Evolutionary conservation across 2,888 invertebrate species (phyloP), one percentile per base, ranked within the genome.

Genomic region (Chelonus formosanus): DNA sequence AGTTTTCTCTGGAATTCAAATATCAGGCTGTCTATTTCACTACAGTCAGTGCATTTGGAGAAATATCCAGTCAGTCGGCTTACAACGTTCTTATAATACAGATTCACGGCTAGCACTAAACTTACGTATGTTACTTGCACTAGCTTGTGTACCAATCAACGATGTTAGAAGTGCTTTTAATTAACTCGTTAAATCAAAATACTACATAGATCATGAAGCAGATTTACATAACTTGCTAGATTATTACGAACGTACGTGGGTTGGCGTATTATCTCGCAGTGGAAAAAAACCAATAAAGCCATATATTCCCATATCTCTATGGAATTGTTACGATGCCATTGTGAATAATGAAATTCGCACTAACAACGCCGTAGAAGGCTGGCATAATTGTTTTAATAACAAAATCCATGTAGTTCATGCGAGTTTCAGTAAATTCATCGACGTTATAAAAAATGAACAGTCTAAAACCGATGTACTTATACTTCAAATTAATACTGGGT

Each of bases 101-200:
- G 64, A 71, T 56, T n/a, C 63, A 10, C 59, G 67, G 7, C 67
- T 72, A 68, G 63, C 71, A 20, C 32, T 70, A 40, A 64, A 70
- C 34, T 32, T 65, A 20, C 52, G 68, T 44, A 69, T 69, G 69
- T 40, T 71, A 45, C 44, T 55, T n/a, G 67, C 70, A 3, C 45
- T 71, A 48, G 62, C 67, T n/a, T 69, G 68, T 65, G 67, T 71
- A 34, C 69, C 71, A 10, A 59, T 43, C 3, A 8, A 35, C 3
- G 4, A 31, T 10, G 52, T 61, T 44, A 3, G 44, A 0, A 44
- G 44, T 44, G 44, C 44, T 8, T 44, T 44, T 8, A 8, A 44
- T 44, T 4, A 44, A 44, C 44, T 44, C 8, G 44, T 44, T 44
- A 3, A 3, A 44, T 8, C 44, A 0, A 44, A 44, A 8, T 44